Conservation (phyloP, 2,888 invertebrate species). For the Cordilura impudica region DNA sequence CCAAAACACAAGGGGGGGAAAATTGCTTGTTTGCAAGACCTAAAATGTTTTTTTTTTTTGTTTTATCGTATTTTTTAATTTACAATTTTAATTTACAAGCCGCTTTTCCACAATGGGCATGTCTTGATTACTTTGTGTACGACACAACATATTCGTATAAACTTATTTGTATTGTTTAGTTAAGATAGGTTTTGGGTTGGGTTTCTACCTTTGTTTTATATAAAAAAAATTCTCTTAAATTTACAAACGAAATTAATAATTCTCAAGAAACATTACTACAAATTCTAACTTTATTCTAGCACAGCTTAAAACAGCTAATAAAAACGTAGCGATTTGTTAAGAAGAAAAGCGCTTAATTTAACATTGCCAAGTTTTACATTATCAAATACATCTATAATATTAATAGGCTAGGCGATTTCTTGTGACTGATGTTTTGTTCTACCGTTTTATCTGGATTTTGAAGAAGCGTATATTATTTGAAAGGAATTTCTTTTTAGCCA, state of each 20-base stretch:
- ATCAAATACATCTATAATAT: too few species aligned
- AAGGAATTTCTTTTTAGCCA: too few species aligned
- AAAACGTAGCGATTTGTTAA: too few species aligned
- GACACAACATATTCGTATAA: neutral
- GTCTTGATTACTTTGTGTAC: slow-evolving; percentile 34
- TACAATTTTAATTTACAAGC: too few species aligned
- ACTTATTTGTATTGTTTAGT: slow-evolving; percentile 36
- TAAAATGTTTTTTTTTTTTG: slow-evolving; percentile 12
- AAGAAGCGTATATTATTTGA: too few species aligned
- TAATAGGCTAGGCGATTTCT: too few species aligned
- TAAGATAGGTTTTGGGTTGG: slow-evolving; percentile 17
- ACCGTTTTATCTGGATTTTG: too few species aligned
- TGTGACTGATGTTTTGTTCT: too few species aligned
- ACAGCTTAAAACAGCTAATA: too few species aligned
- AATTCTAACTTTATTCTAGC: slow-evolving; percentile 47
- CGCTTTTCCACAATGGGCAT: slow-evolving; percentile 18
- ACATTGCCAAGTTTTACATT: too few species aligned
- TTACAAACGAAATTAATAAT: slow-evolving; percentile 18
- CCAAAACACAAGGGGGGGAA: slow-evolving; percentile 37
- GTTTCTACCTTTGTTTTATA: slow-evolving; percentile 2
- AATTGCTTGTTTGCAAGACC: slow-evolving; percentile 21
- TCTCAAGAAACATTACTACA: slow-evolving; percentile 36
- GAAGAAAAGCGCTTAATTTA: too few species aligned
- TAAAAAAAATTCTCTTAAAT: slow-evolving; percentile 10
- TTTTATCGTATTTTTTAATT: too few species aligned